Percentiles rank a stretch among this genome's conserved stretches.
Evolutionary conservation across 2,113 vertebrate species (phyloP).

Genomic region (Ammodytes marinus): DNA sequence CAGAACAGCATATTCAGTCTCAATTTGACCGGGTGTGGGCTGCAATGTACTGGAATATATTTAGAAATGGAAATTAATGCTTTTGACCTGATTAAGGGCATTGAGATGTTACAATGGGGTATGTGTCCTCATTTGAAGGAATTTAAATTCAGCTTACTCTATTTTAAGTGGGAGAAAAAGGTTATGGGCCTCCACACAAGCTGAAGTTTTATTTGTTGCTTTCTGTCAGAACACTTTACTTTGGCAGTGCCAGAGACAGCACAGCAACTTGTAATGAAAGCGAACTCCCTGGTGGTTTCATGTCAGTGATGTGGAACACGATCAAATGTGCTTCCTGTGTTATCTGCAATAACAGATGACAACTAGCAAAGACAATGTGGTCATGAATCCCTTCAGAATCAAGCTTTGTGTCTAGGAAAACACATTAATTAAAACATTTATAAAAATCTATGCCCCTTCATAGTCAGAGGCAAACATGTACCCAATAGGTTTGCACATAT

Average conservation of each 20-base stretch:
- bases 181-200: constrained; percentile 5
- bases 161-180: neutral
- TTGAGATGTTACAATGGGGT: constrained; percentile 10
- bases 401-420: constrained; percentile 4
- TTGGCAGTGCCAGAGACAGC: constrained; percentile 23
- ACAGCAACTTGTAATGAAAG: constrained; percentile 55
- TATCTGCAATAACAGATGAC: constrained; percentile 55
- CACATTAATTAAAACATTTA: constrained; percentile 11
- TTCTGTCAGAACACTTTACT: constrained; percentile 33
- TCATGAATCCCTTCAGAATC: constrained; percentile 31
- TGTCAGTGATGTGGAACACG: constrained; percentile 57
- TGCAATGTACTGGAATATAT: constrained; percentile 7
- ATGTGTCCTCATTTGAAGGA: constrained; percentile 22
- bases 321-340: constrained; percentile 51
- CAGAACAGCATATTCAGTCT: constrained; percentile 25
- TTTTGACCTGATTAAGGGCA: constrained; percentile 23
- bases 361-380: constrained; percentile 29
- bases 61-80: constrained; percentile 44
- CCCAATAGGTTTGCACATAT: neutral
- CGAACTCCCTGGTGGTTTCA: constrained; percentile 39
- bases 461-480: constrained; percentile 11
- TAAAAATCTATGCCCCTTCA: constrained; percentile 2
- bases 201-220: neutral
- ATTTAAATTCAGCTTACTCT: constrained; percentile 42
- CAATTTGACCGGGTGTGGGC: constrained; percentile 30